Conservation (phyloP, 2,113 vertebrate genomes). For the Candoia aspera region DNA sequence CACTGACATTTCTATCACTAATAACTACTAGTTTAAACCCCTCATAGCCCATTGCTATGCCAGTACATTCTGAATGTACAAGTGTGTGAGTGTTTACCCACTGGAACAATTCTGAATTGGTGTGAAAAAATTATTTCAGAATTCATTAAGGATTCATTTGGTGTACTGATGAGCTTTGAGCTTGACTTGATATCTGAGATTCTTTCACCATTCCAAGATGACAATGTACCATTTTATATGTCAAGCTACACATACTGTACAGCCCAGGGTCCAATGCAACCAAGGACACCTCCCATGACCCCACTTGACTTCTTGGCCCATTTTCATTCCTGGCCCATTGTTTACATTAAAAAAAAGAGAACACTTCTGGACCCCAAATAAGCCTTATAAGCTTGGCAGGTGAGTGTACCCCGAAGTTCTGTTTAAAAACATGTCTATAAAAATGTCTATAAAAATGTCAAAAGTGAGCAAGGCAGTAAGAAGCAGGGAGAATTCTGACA, state of each 20-base stretch:
- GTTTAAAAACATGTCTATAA: not conserved
- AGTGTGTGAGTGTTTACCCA: not conserved
- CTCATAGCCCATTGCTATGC: not conserved
- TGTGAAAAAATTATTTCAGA: not conserved
- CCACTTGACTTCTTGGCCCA: not conserved
- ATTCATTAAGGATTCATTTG: not conserved
- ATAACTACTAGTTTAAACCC: not conserved
- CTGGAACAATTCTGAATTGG: not conserved
- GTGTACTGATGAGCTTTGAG: not conserved
- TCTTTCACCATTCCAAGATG: not conserved
- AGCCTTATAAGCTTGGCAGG: not conserved
- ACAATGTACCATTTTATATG: not conserved
- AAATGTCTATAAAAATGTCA: not conserved
- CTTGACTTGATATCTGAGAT: not conserved
- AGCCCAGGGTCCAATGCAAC: not conserved
- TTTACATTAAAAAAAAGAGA: not conserved
- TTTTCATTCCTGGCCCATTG: not conserved
- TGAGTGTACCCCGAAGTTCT: not conserved
- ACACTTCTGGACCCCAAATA: not conserved
- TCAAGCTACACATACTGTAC: not conserved
- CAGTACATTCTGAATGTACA: not conserved
- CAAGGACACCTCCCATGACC: not conserved
- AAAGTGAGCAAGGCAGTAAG: not conserved
- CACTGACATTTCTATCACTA: not conserved
- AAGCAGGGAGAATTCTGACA: not conserved